Evolutionary conservation across 2,888 invertebrate genomes (phyloP).

Genomic region (Cheilosia grossa): DNA sequence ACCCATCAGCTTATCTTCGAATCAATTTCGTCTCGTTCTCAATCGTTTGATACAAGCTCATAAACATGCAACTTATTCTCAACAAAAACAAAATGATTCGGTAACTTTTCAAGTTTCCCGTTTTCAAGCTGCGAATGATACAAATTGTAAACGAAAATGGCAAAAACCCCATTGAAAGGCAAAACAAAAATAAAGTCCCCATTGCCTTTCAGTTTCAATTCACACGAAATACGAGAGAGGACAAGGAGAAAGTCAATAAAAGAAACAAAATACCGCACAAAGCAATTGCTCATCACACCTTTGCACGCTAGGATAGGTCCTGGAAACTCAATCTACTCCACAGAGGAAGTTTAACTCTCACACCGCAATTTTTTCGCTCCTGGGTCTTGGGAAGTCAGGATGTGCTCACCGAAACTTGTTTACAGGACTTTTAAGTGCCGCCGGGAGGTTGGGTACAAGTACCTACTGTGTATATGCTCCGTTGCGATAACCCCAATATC

Average conservation of each 20-base stretch:
- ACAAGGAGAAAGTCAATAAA: slow-evolving; percentile 1
- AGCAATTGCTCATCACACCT: slow-evolving; percentile 69
- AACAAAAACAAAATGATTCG: slow-evolving; percentile 16
- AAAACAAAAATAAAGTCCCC: background rate
- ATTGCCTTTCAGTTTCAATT: slow-evolving; percentile 37
- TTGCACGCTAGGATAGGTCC: slow-evolving; percentile 54
- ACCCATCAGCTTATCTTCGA: slow-evolving; percentile 8
- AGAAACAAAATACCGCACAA: slow-evolving; percentile 43
- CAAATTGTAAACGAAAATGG: no score
- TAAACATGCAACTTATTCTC: background rate
- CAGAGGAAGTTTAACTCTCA: slow-evolving; percentile 47
- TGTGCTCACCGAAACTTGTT: slow-evolving; percentile 70
- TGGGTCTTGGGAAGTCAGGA: slow-evolving; percentile 31
- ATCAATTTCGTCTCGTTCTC: slow-evolving; percentile 24
- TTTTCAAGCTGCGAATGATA: no score
- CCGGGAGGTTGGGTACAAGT: background rate
- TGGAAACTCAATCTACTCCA: slow-evolving; percentile 55
- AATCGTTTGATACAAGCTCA: slow-evolving; percentile 12
- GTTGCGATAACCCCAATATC: slow-evolving; percentile 46
- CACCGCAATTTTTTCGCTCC: slow-evolving; percentile 54
- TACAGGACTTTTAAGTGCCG: slow-evolving; percentile 69
- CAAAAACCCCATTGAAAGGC: no score
- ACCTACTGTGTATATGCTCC: background rate
- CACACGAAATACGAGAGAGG: slow-evolving; percentile 24
- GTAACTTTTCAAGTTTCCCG: slow-evolving; percentile 39